Evolutionary conservation across 2,797 vertebrate genomes (phyloP), one percentile per base, ranked within the genome.

Genomic region (Thripadectes ignobilis): DNA sequence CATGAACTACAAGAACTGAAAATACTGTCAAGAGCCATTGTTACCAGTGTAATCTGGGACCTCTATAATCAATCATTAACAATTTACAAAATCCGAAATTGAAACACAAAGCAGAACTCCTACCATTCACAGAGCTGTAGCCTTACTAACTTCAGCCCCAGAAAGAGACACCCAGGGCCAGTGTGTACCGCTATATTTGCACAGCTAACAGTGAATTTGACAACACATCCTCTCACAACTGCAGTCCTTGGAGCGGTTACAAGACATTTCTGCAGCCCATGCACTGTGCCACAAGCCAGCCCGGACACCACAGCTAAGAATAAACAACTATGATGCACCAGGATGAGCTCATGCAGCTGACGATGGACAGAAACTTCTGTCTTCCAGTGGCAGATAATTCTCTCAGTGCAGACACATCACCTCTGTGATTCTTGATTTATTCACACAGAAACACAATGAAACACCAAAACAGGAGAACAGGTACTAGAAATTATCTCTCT

Each of bases 321-420:
- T 51, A 27, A 85, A 38, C 21, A 27, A 13, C 7, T 0, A 0
- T 26, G 69, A 45, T 61, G 65, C 23, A 49, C 38, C 9, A 36
- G 38, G 22, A 38, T 38, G 46, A 77, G 24, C 14, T 83, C 41
- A 27, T 5, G 2, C 6, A 67, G 13, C 16, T 16, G 15, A 3
- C 7, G 34, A 38, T 20, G n/a, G 34, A 52, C 19, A 74, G 63
- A 87, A 91, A 66, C 29, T 26, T 22, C 14, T 30, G 17, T 55
- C 61, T 73, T 82, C 55, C 41, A 63, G 8, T 15, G 23, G 30
- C 14, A 11, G 6, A 58, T 10, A 85, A 15, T 55, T 51, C 30
- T 68, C 12, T 39, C 36, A 32, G 3, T 30, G 27, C 30, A 63
- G 32, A 14, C 19, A 41, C 15, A 20, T 20, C 7, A 32, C 2